These are phyloP conservation scores for Nephrotoma flavescens DNA, from an alignment of 2,888 invertebrate species.

Conservation along the genomic window DNA sequence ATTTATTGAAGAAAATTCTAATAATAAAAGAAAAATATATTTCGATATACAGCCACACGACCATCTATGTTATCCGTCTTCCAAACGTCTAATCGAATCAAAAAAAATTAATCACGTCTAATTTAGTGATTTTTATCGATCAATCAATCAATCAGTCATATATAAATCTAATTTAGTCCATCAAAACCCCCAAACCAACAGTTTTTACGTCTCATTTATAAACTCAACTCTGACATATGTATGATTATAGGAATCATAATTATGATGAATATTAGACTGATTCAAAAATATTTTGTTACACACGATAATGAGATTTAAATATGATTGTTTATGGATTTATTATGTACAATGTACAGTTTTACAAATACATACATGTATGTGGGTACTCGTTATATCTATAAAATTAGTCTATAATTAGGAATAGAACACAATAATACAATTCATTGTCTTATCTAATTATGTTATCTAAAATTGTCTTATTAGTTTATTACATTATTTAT, in stretches of 20 bases:
- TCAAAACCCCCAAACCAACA: not conserved
- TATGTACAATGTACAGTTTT: not conserved
- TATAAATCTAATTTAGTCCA: not conserved
- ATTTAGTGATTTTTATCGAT: not conserved
- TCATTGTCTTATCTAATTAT: not conserved
- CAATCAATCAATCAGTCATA: not conserved
- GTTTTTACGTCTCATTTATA: not conserved
- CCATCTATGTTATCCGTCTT: not conserved
- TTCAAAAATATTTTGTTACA: not conserved
- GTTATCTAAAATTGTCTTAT: not conserved
- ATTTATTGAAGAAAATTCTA: too few species aligned
- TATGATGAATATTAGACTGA: not conserved
- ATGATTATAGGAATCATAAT: not conserved
- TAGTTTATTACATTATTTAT: not conserved
- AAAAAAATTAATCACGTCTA: not conserved
- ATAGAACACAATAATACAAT: not conserved
- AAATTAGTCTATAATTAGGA: not conserved
- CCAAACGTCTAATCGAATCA: not conserved
- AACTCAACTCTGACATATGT: not conserved
- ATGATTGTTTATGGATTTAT: too few species aligned
- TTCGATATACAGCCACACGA: too few species aligned
- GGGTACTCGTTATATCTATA: not conserved
- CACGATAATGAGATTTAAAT: not conserved
- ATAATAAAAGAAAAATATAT: too few species aligned
- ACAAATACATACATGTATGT: not conserved